phyloP scores from a whole-genome alignment of 1,140 invertebrate species.

The Lepidurus apus region DNA sequence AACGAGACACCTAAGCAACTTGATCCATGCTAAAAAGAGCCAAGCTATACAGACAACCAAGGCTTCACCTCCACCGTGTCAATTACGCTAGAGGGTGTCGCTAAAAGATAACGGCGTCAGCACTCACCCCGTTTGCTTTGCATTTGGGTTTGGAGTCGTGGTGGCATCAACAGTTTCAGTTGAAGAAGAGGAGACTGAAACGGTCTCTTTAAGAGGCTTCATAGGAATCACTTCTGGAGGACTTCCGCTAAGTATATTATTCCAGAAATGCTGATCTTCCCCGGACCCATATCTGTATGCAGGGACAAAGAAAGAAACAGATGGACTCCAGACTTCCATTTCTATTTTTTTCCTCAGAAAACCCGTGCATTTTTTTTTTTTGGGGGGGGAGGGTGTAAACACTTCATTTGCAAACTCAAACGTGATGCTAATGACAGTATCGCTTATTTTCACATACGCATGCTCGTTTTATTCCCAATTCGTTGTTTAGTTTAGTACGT shows the following conservation, averaged over 20 bases:
- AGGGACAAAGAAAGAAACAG: not conserved
- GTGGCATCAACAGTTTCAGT: not conserved
- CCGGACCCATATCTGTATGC: not conserved
- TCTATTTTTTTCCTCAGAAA: no score
- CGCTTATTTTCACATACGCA: no score
- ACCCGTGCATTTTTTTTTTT: no score
- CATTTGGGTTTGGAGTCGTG: not conserved
- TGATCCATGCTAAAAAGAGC: not conserved
- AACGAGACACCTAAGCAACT: not conserved
- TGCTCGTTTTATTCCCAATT: no score
- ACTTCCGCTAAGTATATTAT: not conserved
- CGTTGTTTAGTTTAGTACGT: no score
- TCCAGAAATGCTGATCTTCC: conserved; percentile 14
- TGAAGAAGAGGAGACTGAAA: conserved; percentile 5
- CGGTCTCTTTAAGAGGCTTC: not conserved
- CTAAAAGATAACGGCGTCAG: conserved; percentile 18
- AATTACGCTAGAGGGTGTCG: not conserved
- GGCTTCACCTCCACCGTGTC: not conserved
- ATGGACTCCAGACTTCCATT: not conserved
- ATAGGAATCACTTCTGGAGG: not conserved
- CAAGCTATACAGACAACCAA: not conserved
- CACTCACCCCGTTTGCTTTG: not conserved
- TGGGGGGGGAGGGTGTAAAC: no score
- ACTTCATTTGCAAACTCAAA: no score
- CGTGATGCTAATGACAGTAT: no score